phyloP scores from a whole-genome alignment of 2,888 invertebrate genomes.

The Poecilus cupreus region DNA sequence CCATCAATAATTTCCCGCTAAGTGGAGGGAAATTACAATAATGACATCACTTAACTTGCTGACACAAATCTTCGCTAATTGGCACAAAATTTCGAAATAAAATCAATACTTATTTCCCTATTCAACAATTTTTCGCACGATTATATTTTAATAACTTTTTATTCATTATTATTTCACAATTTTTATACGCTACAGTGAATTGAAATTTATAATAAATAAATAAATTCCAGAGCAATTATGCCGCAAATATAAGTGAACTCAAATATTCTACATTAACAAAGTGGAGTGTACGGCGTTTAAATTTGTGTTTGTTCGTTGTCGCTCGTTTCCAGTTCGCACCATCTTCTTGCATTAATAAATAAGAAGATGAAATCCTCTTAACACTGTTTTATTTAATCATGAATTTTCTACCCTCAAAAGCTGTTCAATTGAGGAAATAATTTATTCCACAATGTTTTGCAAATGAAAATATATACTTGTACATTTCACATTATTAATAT shows the following conservation, averaged over 20 bases:
- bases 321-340: neutral
- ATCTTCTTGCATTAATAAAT: neutral
- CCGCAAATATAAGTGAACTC: too few relatives aligned
- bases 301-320: neutral
- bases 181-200: too few relatives aligned
- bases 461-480: too few relatives aligned
- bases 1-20: neutral
- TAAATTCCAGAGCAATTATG: too few relatives aligned
- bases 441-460: neutral
- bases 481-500: too few relatives aligned
- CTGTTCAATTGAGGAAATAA: too few relatives aligned
- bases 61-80: slow-evolving; percentile 16
- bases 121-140: too few relatives aligned
- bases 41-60: slow-evolving; percentile 9
- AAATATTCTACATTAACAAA: too few relatives aligned
- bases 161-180: too few relatives aligned
- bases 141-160: too few relatives aligned
- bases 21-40: slow-evolving; percentile 11
- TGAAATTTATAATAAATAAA: too few relatives aligned
- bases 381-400: neutral
- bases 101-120: slow-evolving; percentile 19
- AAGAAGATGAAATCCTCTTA: neutral
- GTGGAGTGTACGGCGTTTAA: neutral
- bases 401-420: too few relatives aligned
- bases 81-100: neutral